Percentiles rank a stretch among this genome's conserved stretches.
These are phyloP conservation scores for Gallinago undulata DNA, from an alignment of 2,113 vertebrate genomes.

Conservation along the genomic window DNA sequence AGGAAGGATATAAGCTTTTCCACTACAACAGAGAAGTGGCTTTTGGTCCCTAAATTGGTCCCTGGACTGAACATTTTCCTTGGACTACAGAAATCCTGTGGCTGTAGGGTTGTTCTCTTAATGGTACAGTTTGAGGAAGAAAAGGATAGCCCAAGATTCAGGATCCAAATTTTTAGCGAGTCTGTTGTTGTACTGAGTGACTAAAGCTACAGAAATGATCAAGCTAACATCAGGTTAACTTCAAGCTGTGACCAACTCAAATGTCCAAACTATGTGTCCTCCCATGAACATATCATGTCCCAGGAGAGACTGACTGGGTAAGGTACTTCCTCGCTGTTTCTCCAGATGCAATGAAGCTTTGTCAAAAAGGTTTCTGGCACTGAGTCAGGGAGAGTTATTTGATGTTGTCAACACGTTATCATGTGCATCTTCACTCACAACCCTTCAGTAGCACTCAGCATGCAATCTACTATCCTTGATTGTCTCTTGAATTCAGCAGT, in stretches of 20 bases:
- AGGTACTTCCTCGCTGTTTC: neutral
- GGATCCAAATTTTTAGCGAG: neutral
- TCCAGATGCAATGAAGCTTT: neutral
- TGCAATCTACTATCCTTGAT: neutral
- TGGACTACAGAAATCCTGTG: neutral
- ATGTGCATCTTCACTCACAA: neutral
- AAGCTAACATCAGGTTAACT: neutral
- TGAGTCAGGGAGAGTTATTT: neutral
- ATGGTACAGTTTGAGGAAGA: neutral
- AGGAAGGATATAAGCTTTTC: neutral
- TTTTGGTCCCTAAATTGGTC: neutral
- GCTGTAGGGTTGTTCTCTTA: neutral
- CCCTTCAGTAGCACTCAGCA: neutral
- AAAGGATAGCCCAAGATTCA: neutral
- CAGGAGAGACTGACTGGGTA: neutral
- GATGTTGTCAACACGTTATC: neutral
- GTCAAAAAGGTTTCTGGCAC: neutral
- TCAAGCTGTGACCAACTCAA: neutral
- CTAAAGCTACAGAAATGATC: neutral
- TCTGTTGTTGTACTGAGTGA: neutral
- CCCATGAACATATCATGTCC: accelerated
- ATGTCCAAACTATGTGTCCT: neutral
- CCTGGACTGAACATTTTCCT: neutral
- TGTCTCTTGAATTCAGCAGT: neutral
- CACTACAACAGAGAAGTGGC: neutral